Evolutionary conservation across 2,113 vertebrate species (phyloP), one percentile per base, ranked within the genome.

Genomic region (Mobula birostris): DNA sequence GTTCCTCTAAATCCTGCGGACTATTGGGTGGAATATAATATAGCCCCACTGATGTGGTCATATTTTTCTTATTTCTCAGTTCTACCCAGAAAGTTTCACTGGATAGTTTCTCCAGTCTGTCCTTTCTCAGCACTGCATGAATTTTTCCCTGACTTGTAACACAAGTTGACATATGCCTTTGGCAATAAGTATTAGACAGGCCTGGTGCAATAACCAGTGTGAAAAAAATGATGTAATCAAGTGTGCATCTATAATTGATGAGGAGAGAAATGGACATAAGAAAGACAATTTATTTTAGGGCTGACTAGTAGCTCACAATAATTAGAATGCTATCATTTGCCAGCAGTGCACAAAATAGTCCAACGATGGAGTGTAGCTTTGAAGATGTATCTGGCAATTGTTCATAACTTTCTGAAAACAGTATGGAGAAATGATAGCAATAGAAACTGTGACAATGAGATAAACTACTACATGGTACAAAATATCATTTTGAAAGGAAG

Each of bases 291-390:
- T 56, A 74, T 93, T 93, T 56, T 56, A 56, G 27, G 24, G 2
- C 36, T 93, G 36, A 48, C 36, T 74, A 21, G 24, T 24, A 74
- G 40, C 21, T 74, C 36, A 93, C 36, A 74, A 93, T 92, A 93
- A 93, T 93, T 56, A 74, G 61, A 48, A 93, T 93, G 27, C 70
- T 93, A 76, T 66, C 19, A 93, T 93, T 93, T 48, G 74, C 9
- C 40, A 93, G 36, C 8, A 15, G 9, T 74, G 36, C 36, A 27
- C 91, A 93, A 70, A 15, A 8, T 24, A 93, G 91, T 74, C 21
- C 24, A 74, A 74, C 68, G 48, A 74, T 93, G 12, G 21, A 76
- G 91, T 56, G 21, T 40, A 76, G 17, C 70, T 93, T 27, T 93
- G 40, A 93, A 74, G 11, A 92, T 40, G 68, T 32, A 92, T 72